Evolutionary conservation across 2,797 vertebrate species (phyloP), one percentile per base, ranked within the genome.

Genomic region (Takifugu ocellatus): DNA sequence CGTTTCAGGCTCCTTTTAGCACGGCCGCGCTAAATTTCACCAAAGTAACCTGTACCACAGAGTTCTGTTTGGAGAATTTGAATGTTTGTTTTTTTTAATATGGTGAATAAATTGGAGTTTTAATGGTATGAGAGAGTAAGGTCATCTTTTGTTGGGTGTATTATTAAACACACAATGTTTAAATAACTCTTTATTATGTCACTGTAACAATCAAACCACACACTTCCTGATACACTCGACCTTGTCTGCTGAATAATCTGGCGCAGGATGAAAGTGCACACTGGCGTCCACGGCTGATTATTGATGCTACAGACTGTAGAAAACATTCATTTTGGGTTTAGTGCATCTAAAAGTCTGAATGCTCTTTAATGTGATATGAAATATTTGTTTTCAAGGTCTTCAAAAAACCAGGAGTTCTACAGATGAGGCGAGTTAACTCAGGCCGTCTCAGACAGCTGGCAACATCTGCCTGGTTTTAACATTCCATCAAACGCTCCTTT

Each of bases 131-230:
- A 39, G 36, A 39, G 36, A 39, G 36, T 14, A 39, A 21, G 62
- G 6, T 2, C n/a, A 68, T 64, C 25, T 82, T 78, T 79, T 69
- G 60, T 66, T 60, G 57, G 49, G 29, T 54, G 64, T 61, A 52
- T 69, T 8, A 54, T 65, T 54, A 25, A 49, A 57, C 42, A 16
- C 2, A 56, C 53, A 25, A 3, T 47, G 27, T 68, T 70, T 54
- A 69, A 70, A 77, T 77, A 65, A 59, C 54, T 49, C 52, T 86
- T 85, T 81, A 85, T 76, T 85, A 51, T 54, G 74, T 76, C 74
- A 74, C 54, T 39, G 21, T 48, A 67, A 54, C 29, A 66, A 53
- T 55, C 47, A 65, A 62, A 68, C 66, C 54, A 33, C 31, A 33
- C 31, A 9, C 10, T 33, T 39, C 36, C 36, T 14, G 7, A 33